Conservation (phyloP, 2,888 invertebrate genomes). For the Euspilapteryx auroguttella region DNA sequence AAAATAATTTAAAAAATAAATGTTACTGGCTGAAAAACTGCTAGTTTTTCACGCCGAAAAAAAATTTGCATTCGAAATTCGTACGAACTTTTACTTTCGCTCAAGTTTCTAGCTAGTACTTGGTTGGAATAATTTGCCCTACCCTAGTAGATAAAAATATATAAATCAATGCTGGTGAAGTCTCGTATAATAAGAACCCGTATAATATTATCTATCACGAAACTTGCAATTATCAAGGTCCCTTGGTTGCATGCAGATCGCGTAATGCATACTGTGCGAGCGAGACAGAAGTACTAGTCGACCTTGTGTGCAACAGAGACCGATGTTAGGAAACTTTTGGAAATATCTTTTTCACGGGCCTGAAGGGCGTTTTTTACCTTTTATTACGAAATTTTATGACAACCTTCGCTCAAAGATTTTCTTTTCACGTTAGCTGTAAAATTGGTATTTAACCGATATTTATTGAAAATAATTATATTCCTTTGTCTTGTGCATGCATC, state of each 20-base stretch:
- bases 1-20: too few species aligned
- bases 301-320: constrained; percentile 44
- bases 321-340: constrained; percentile 52
- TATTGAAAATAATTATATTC: too few species aligned
- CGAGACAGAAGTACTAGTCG: constrained; percentile 24
- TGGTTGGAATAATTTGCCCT: too few species aligned
- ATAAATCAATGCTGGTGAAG: constrained; percentile 12
- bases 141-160: background rate
- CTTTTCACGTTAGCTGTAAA: too few species aligned
- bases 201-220: constrained; percentile 57
- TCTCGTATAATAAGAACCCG: constrained; percentile 43
- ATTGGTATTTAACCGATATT: too few species aligned
- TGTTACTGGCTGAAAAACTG: too few species aligned
- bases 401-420: too few species aligned
- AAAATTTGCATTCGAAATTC: background rate
- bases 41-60: background rate
- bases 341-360: constrained; percentile 53
- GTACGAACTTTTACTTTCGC: too few species aligned
- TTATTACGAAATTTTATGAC: background rate
- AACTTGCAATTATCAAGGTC: constrained; percentile 59
- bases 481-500: too few species aligned
- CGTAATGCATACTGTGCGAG: constrained; percentile 51
- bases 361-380: constrained; percentile 40
- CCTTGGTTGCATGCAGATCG: constrained; percentile 53
- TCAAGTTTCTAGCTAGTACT: too few species aligned